phyloP scores from a whole-genome alignment of 92 coral and sea anemone species.

The Phenganax stokvisi region DNA sequence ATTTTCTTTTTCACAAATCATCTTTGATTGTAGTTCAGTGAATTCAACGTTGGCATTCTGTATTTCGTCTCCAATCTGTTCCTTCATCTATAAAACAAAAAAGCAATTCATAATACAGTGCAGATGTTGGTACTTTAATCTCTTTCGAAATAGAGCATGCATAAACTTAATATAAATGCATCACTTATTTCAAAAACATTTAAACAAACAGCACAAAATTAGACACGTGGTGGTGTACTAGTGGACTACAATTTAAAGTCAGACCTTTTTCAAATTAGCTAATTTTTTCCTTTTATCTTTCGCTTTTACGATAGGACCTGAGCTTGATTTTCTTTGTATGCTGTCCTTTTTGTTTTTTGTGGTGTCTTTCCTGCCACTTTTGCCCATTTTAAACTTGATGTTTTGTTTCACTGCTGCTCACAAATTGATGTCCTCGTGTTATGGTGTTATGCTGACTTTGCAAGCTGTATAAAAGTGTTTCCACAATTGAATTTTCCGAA shows the following conservation, averaged over 20 bases:
- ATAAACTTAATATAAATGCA: too few relatives aligned
- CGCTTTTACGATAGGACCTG: constrained; percentile 29
- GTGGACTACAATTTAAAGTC: neutral
- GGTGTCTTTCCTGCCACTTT: constrained; percentile 28
- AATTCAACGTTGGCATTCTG: constrained; percentile 65
- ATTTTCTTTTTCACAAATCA: constrained; percentile 38
- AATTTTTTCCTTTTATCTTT: constrained; percentile 28
- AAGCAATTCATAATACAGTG: neutral
- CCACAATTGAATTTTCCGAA: neutral
- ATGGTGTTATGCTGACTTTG: constrained; percentile 1
- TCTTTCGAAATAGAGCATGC: too few relatives aligned
- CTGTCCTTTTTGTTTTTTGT: constrained; percentile 13
- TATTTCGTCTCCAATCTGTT: constrained; percentile 63
- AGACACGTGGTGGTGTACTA: neutral
- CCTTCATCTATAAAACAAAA: constrained; percentile 55
- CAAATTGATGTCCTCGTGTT: neutral
- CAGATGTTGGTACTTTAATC: neutral
- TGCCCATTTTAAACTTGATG: neutral
- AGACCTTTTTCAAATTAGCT: neutral
- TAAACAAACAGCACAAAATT: neutral
- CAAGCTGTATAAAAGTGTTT: neutral
- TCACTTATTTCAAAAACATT: too few relatives aligned
- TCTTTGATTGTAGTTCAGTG: constrained; percentile 55
- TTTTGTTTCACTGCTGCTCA: neutral
- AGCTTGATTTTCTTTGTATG: neutral